phyloP scores from a whole-genome alignment of 2,888 invertebrate genomes.

The Tenthredo distinguenda region DNA sequence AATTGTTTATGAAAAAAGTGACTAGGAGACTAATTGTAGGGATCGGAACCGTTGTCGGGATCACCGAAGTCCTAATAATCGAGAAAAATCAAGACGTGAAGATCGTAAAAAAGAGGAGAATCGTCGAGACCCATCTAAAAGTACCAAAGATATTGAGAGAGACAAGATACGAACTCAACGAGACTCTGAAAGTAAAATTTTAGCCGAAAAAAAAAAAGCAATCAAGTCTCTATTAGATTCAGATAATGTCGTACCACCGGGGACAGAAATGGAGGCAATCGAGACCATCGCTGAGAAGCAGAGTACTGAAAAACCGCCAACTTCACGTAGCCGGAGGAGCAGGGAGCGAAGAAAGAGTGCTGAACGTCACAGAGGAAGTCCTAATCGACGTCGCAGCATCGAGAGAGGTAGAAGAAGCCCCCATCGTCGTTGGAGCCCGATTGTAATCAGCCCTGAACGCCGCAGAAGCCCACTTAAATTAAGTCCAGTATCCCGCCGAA shows the following conservation, averaged over 20 bases:
- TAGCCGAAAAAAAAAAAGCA: constrained; percentile 76
- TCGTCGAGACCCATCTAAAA: constrained; percentile 74
- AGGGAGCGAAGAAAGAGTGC: constrained; percentile 64
- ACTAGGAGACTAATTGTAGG: constrained; percentile 69
- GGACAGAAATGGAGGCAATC: constrained; percentile 74
- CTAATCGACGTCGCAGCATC: constrained; percentile 61
- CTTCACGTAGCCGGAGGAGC: constrained; percentile 59
- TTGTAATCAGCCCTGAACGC: constrained; percentile 58
- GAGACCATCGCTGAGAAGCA: constrained; percentile 71
- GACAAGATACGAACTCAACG: constrained; percentile 74
- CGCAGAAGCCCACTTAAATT: constrained; percentile 62
- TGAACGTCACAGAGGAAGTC: constrained; percentile 63
- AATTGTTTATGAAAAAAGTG: constrained; percentile 35
- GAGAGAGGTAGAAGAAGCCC: constrained; percentile 61
- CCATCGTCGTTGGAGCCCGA: constrained; percentile 55
- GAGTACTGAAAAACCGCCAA: constrained; percentile 60
- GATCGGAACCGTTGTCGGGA: constrained; percentile 64
- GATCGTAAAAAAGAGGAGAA: constrained; percentile 66
- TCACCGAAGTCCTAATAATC: constrained; percentile 61
- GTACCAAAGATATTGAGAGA: constrained; percentile 74
- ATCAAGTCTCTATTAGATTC: constrained; percentile 75
- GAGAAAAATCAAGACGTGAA: constrained; percentile 67
- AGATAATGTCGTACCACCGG: constrained; percentile 74
- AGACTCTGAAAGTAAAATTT: constrained; percentile 73
- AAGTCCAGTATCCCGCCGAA: constrained; percentile 65